phyloP scores from a whole-genome alignment of 2,797 vertebrate genomes.

The Gambelia wislizenii region DNA sequence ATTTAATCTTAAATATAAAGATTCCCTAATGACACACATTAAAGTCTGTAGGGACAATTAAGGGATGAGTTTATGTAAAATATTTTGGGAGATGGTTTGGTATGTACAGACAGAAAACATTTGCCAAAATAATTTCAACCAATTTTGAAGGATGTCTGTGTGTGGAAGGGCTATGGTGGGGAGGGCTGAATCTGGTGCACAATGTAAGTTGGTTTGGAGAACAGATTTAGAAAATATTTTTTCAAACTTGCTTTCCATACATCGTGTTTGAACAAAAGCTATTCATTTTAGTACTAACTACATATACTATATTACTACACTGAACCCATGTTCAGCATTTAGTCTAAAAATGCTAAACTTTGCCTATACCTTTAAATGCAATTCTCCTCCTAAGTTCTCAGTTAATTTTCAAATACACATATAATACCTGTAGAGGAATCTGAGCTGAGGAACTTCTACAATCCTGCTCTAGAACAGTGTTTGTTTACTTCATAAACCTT shows the following conservation, averaged over 20 bases:
- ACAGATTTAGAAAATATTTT: conserved; percentile 4
- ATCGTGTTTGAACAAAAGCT: not conserved
- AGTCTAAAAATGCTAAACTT: not conserved
- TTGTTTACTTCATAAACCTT: too few relatives aligned
- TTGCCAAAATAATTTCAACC: conserved; percentile 16
- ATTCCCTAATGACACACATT: not conserved
- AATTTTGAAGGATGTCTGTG: not conserved
- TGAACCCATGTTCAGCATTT: not conserved
- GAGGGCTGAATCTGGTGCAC: too few relatives aligned
- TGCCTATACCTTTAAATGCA: too few relatives aligned
- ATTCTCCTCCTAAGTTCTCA: too few relatives aligned
- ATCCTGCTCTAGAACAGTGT: too few relatives aligned
- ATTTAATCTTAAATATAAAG: not conserved
- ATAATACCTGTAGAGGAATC: too few relatives aligned
- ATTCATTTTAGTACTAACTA: not conserved
- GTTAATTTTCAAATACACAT: too few relatives aligned
- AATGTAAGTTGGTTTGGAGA: not conserved
- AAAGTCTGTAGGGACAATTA: conserved; percentile 11
- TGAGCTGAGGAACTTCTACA: too few relatives aligned
- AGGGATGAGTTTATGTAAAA: conserved; percentile 8
- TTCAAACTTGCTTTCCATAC: not conserved
- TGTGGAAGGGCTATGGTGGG: not conserved
- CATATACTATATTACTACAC: not conserved
- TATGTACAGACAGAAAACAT: conserved; percentile 6
- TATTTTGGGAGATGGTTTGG: conserved; percentile 1